Conservation (phyloP, 1,140 invertebrate species). For the Drosophila obscura region DNA sequence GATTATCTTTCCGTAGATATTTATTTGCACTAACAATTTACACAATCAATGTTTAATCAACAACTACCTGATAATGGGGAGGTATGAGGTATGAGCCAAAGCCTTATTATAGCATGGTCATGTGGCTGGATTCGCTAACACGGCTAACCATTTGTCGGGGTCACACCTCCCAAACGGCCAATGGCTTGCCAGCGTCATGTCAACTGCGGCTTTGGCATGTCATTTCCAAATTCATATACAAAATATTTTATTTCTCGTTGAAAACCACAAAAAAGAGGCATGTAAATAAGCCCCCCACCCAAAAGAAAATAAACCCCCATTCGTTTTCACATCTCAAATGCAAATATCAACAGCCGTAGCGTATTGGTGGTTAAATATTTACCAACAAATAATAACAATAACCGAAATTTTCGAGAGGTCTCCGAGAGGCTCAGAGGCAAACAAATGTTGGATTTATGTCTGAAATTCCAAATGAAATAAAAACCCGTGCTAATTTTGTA, state of each 20-base stretch:
- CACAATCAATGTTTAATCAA: constrained; percentile 30
- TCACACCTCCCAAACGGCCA: constrained; percentile 30
- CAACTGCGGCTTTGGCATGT: constrained; percentile 59
- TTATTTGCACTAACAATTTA: constrained; percentile 30
- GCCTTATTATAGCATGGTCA: constrained; percentile 33
- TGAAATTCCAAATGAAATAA: constrained; percentile 30
- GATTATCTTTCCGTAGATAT: background rate
- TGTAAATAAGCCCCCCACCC: background rate
- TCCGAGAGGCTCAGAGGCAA: background rate
- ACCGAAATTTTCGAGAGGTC: constrained; percentile 7
- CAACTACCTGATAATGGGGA: constrained; percentile 36
- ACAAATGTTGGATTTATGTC: constrained; percentile 25
- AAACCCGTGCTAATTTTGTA: constrained; percentile 44
- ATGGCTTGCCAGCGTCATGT: constrained; percentile 43
- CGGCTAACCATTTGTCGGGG: constrained; percentile 13
- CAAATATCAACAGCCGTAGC: constrained; percentile 28
- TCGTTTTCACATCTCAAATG: constrained; percentile 33
- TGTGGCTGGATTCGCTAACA: constrained; percentile 26
- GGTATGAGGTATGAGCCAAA: background rate
- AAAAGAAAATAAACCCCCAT: constrained; percentile 20
- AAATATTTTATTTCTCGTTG: constrained; percentile 8
- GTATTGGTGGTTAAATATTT: constrained; percentile 44
- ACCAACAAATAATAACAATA: constrained; percentile 14
- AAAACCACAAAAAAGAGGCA: constrained; percentile 4
- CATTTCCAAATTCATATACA: constrained; percentile 18